Conservation (phyloP, 1,140 invertebrate species). For the Galleria mellonella region DNA sequence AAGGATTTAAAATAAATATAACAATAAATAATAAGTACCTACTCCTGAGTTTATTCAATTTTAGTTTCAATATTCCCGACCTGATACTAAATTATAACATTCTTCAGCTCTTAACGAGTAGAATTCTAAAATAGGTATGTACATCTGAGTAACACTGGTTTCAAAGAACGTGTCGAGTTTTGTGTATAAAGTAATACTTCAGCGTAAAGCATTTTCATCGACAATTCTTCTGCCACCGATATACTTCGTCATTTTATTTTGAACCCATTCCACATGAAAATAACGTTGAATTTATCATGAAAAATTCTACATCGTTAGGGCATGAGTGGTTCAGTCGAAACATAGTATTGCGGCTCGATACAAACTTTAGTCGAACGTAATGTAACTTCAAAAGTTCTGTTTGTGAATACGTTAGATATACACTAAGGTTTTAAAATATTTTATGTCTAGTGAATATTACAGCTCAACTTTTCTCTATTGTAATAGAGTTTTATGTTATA, state of each 20-base stretch:
- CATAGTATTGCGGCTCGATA: conserved; percentile 15
- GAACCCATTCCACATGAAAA: not conserved
- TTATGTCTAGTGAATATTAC: too few relatives aligned
- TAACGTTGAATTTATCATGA: conserved; percentile 6
- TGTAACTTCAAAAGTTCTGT: conserved; percentile 5
- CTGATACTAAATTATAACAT: too few relatives aligned
- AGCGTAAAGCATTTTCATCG: conserved; percentile 26
- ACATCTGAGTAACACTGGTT: not conserved
- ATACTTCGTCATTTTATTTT: not conserved
- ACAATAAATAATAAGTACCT: too few relatives aligned
- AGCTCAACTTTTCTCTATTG: too few relatives aligned
- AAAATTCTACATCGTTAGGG: conserved; percentile 11
- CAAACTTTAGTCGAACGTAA: conserved; percentile 8
- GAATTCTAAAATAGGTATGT: not conserved
- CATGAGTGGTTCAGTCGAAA: conserved; percentile 11
- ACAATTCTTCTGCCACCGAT: conserved; percentile 7
- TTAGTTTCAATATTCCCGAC: too few relatives aligned
- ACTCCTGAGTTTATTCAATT: too few relatives aligned
- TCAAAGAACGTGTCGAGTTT: conserved; percentile 21
- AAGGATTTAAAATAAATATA: too few relatives aligned
- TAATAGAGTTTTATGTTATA: too few relatives aligned
- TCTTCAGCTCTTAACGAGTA: not conserved
- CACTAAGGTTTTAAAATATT: not conserved
- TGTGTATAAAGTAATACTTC: conserved; percentile 17
- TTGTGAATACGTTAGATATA: conserved; percentile 4